phyloP scores from a whole-genome alignment of 1,140 invertebrate genomes.

The Drosophila subpulchrella region DNA sequence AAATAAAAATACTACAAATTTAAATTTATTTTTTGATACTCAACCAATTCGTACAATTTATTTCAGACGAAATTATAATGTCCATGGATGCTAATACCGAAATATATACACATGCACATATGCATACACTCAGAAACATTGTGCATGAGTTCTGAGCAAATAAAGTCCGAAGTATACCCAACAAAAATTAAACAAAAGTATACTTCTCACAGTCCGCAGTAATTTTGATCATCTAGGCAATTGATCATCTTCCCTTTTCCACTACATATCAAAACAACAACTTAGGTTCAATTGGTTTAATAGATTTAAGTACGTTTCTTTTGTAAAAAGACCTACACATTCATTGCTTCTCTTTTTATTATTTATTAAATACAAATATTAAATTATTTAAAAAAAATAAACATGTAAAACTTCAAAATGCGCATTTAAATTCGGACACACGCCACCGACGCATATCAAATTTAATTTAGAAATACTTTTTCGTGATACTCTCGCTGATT shows the following conservation, averaged over 20 bases:
- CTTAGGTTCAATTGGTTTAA: constrained; percentile 61
- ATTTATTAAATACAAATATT: constrained; percentile 80
- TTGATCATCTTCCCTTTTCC: neutral
- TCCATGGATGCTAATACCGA: no score
- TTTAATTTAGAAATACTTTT: constrained; percentile 75
- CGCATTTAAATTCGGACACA: constrained; percentile 68
- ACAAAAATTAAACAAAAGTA: no score
- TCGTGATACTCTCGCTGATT: constrained; percentile 53
- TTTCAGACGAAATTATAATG: neutral
- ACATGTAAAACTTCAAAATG: constrained; percentile 79
- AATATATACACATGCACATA: no score
- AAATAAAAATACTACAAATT: neutral
- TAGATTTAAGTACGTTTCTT: constrained; percentile 77
- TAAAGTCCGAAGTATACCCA: no score
- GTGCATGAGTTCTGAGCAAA: no score
- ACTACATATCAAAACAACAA: constrained; percentile 3
- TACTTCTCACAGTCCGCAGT: no score
- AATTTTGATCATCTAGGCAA: neutral
- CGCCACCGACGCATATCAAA: constrained; percentile 46
- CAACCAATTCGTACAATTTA: neutral
- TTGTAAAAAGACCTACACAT: constrained; percentile 77
- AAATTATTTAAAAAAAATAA: constrained; percentile 76
- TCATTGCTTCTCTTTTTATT: constrained; percentile 53
- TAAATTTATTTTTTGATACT: no score
- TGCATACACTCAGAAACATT: no score